A percentile compares a stretch with the other conserved stretches of the same genome.
phyloP scores from a whole-genome alignment of 2,888 invertebrate genomes.

The Macropis europaea region DNA sequence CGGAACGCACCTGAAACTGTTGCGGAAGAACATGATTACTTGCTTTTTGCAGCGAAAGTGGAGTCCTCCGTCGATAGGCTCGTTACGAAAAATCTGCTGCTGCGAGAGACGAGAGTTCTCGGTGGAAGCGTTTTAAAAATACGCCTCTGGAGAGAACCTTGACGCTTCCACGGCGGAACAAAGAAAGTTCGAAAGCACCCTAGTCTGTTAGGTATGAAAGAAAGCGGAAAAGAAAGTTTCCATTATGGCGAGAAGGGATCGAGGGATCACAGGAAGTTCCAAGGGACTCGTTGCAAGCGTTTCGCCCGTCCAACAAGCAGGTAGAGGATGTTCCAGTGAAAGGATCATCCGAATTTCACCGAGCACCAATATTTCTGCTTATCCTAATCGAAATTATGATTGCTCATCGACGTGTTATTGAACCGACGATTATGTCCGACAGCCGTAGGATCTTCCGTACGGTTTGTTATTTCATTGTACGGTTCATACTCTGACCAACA shows the following conservation, averaged over 20 bases:
- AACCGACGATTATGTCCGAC: no score
- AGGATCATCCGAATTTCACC: no score
- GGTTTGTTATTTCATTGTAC: no score
- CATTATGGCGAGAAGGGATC: constrained; percentile 15
- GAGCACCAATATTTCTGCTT: no score
- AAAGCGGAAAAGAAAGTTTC: constrained; percentile 23
- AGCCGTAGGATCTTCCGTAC: background rate
- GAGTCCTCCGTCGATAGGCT: background rate
- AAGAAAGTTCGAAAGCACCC: constrained; percentile 22
- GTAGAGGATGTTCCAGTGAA: no score
- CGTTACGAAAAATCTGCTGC: constrained; percentile 4
- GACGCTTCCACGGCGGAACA: background rate
- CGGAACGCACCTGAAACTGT: no score
- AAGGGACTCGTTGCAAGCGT: background rate
- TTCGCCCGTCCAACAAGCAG: background rate
- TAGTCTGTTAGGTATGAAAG: background rate
- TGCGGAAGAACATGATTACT: no score
- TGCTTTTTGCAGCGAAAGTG: no score
- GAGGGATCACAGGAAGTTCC: background rate
- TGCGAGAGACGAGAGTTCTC: constrained; percentile 11
- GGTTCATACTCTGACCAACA: constrained; percentile 1
- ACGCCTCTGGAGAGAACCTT: background rate
- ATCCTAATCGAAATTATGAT: no score
- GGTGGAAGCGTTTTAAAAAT: constrained; percentile 19
- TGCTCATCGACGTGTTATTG: background rate